A percentile compares a stretch with the other conserved stretches of the same genome.
Evolutionary conservation across 2,888 invertebrate species (phyloP).

Genomic region (Alloscopus bannaensis): DNA sequence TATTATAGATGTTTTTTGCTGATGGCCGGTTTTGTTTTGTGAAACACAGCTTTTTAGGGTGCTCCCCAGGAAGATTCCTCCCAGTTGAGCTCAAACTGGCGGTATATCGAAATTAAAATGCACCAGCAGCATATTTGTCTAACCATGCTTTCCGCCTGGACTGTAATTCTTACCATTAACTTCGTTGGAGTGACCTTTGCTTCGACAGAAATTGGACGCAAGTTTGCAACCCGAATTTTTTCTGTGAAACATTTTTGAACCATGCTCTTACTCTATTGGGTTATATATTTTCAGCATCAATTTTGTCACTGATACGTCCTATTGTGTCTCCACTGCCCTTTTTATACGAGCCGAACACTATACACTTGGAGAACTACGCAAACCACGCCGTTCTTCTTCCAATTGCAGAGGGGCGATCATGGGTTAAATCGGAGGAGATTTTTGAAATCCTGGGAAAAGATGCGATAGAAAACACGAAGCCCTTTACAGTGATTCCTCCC

Average conservation of each 20-base stretch:
- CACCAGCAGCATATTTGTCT: too few relatives aligned
- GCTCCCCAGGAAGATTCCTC: neutral
- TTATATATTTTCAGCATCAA: constrained; percentile 31
- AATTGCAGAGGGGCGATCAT: constrained; percentile 9
- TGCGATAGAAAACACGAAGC: constrained; percentile 1
- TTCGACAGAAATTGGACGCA: neutral
- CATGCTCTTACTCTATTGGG: neutral
- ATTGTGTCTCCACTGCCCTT: neutral
- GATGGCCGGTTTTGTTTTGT: too few relatives aligned
- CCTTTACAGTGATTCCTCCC: constrained; percentile 49
- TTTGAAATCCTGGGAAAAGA: constrained; percentile 37
- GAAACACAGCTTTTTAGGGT: too few relatives aligned
- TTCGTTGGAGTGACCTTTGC: neutral
- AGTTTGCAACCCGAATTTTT: neutral
- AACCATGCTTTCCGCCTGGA: too few relatives aligned
- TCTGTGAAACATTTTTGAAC: neutral
- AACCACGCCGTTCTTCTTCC: constrained; percentile 53
- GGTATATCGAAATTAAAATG: neutral
- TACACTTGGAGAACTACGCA: constrained; percentile 54
- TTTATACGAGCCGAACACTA: neutral
- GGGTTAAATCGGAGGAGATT: constrained; percentile 43
- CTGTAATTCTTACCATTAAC: neutral
- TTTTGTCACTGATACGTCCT: constrained; percentile 25
- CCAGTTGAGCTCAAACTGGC: neutral
- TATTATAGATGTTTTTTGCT: too few relatives aligned